Percentiles rank a stretch among this genome's conserved stretches.
phyloP scores from a whole-genome alignment of 2,888 invertebrate genomes.

The Drosophila imparisetae region DNA sequence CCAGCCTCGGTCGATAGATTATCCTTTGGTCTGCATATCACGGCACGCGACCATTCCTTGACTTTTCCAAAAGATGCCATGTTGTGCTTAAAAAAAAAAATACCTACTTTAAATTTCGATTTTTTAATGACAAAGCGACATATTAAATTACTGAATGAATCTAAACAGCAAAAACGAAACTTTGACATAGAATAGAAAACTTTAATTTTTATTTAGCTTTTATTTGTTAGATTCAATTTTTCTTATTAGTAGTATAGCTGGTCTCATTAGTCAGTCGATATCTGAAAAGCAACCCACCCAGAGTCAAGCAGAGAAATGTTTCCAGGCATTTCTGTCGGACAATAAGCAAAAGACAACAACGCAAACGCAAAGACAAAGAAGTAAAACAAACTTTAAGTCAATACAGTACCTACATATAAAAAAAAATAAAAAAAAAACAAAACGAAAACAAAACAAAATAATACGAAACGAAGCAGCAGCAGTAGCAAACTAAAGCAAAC shows the following conservation, averaged over 20 bases:
- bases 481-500: conserved; percentile 60
- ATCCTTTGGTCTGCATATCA: conserved; percentile 60
- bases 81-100: neutral
- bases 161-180: neutral
- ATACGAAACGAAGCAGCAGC: conserved; percentile 65
- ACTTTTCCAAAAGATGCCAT: conserved; percentile 13
- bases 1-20: conserved; percentile 63
- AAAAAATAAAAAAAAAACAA: conserved; percentile 40
- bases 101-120: conserved; percentile 7
- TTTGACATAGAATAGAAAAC: neutral
- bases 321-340: conserved; percentile 68
- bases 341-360: conserved; percentile 54
- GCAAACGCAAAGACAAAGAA: conserved; percentile 58
- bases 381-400: conserved; percentile 78
- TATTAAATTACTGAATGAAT: neutral
- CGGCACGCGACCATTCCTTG: conserved; percentile 64
- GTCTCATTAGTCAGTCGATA: conserved; percentile 8
- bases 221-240: neutral
- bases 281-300: conserved; percentile 34
- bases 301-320: conserved; percentile 60
- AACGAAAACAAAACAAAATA: conserved; percentile 53
- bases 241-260: neutral
- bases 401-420: conserved; percentile 66
- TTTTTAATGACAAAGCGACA: neutral
- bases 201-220: neutral